phyloP scores from a whole-genome alignment of 2,797 vertebrate genomes.

The Argyrosomus regius region DNA sequence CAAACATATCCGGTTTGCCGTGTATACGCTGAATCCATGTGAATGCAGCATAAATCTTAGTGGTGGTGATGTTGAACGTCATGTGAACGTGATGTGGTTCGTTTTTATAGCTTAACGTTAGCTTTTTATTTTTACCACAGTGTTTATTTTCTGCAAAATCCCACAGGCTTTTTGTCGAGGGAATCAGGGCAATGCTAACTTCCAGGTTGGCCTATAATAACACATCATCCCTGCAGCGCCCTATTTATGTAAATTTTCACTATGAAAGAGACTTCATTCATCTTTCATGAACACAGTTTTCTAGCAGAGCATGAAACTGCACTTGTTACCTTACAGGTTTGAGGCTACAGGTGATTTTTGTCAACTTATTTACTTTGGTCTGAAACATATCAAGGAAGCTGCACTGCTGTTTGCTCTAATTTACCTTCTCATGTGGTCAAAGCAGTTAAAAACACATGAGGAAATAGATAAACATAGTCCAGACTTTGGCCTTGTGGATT shows the following conservation, averaged over 20 bases:
- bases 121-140: too few species aligned
- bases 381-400: not conserved
- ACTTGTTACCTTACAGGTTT: not conserved
- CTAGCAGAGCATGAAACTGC: not conserved
- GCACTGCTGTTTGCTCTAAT: not conserved
- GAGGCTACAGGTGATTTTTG: not conserved
- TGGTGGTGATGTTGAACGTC: too few species aligned
- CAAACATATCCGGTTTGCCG: not conserved
- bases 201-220: too few species aligned
- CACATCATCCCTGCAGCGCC: too few species aligned
- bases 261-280: not conserved
- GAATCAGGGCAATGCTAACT: too few species aligned
- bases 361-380: not conserved
- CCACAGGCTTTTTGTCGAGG: too few species aligned
- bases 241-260: too few species aligned
- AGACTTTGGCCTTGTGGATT: constrained; percentile 10
- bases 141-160: too few species aligned
- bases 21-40: too few species aligned
- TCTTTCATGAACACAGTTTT: not conserved
- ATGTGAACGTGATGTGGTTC: too few species aligned
- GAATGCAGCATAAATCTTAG: too few species aligned
- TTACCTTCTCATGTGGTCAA: not conserved
- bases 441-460: constrained; percentile 11
- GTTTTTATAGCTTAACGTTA: too few species aligned
- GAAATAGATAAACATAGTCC: constrained; percentile 22